Evolutionary conservation across 2,888 invertebrate genomes (phyloP), one percentile per base, ranked within the genome.

Genomic region (Drosophila quasianomalipes): DNA sequence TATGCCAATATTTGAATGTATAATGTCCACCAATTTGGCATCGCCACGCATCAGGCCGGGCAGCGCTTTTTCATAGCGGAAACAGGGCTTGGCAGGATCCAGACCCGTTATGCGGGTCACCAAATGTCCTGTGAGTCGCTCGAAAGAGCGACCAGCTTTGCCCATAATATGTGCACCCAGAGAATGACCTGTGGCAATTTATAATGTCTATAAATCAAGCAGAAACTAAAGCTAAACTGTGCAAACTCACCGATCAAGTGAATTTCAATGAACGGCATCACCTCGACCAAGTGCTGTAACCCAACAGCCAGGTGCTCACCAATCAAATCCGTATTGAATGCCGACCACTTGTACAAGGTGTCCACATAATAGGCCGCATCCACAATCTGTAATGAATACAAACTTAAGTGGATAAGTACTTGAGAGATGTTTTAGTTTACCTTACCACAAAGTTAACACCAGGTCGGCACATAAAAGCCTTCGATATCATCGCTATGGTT

Each of bases 1-100:
- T 30, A 92, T 90, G 6, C 93, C 93, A 6, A 83, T 73, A 69
- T 93, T 93, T 14, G 87, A 91, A 65, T 93, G 93, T 53, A 93
- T 92, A 6, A 93, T 67, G 76, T 93, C 93, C 7, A 93, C 88
- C 41, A 93, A 74, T 16, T 81, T 69, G 4, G 93, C 93, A 88
- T 93, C 93, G 37, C 92, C 91, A 4, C 89, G 82, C 52, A 79
- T 76, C 4, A 93, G 55, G 0, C 92, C 91, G 0, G 83, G 79
- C 30, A 93, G 61, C 0, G 74, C 66, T 16, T 92, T 82, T 31
- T 90, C 83, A 28, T 88, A 78, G 4, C 89, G 86, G 65, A 93
- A 93, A 44, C 93, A 93, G 22, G 92, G 93, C 52, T 92, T 93
- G 4, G 93, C 93, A 4, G 93, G 93, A 85, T 93, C 93, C 28